Evolutionary conservation across 2,888 invertebrate genomes (phyloP).

Genomic region (Sialis fuliginosa): DNA sequence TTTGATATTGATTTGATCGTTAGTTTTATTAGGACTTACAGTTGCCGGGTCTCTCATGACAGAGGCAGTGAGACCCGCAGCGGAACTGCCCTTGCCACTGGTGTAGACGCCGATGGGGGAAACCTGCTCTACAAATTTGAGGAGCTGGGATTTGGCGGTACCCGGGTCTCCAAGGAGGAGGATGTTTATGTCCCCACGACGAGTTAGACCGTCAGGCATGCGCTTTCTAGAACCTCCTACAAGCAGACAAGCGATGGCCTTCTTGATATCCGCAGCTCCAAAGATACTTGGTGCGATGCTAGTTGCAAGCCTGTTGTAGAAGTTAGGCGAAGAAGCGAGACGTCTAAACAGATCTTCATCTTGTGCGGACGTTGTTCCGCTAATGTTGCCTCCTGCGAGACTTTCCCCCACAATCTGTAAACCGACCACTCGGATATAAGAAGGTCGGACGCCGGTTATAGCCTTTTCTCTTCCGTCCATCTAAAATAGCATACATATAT

Average conservation of each 20-base stretch:
- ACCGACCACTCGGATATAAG: constrained; percentile 90
- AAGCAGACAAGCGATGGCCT: constrained; percentile 84
- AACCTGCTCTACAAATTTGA: constrained; percentile 94
- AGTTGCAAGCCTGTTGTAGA: constrained; percentile 73
- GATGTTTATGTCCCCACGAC: constrained; percentile 94
- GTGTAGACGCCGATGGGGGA: constrained; percentile 93
- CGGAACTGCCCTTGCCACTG: constrained; percentile 98
- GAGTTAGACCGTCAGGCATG: constrained; percentile 85
- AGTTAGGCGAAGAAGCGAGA: constrained; percentile 67
- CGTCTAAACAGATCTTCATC: constrained; percentile 72
- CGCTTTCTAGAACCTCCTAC: constrained; percentile 80
- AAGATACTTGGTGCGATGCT: constrained; percentile 96
- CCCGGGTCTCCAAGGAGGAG: constrained; percentile 94
- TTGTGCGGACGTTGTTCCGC: constrained; percentile 34
- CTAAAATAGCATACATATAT: constrained; percentile 19
- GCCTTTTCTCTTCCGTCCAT: constrained; percentile 57
- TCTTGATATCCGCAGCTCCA: constrained; percentile 88
- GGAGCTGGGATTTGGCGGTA: constrained; percentile 95
- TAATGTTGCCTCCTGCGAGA: constrained; percentile 41
- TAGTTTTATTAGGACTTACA: constrained; percentile 32
- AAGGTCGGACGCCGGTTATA: constrained; percentile 78
- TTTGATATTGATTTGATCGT: not conserved
- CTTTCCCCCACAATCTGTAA: constrained; percentile 73
- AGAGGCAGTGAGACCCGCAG: constrained; percentile 96
- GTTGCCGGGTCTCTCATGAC: constrained; percentile 86